Evolutionary conservation across 2,797 vertebrate species (phyloP).

Genomic region (Sitta carolinensis): DNA sequence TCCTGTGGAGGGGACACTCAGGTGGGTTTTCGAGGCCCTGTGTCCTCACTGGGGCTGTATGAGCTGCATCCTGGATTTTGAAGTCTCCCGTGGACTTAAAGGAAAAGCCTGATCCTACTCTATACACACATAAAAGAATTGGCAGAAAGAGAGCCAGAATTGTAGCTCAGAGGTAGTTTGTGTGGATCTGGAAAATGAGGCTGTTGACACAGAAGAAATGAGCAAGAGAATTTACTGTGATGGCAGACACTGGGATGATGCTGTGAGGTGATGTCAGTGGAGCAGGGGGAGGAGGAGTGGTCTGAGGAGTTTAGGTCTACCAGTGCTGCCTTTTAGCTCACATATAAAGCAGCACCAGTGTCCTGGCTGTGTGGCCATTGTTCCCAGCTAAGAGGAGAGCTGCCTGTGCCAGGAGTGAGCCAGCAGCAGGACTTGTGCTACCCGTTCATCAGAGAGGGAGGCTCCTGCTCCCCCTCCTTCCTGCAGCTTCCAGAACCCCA

Average conservation of each 20-base stretch:
- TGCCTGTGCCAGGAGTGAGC: neutral
- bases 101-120: neutral
- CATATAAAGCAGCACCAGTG: fast-evolving
- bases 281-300: neutral
- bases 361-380: neutral
- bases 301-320: neutral
- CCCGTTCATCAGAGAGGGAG: neutral
- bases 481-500: neutral
- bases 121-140: fast-evolving
- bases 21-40: neutral
- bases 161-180: neutral
- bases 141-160: neutral
- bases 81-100: neutral
- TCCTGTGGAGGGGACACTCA: neutral
- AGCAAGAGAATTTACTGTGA: neutral
- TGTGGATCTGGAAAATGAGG: neutral
- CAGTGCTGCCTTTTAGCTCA: fast-evolving
- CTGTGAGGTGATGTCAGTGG: neutral
- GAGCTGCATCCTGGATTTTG: neutral
- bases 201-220: neutral
- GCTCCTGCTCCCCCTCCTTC: neutral
- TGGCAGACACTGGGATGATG: neutral
- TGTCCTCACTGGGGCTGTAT: neutral
- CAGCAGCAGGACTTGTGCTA: neutral
- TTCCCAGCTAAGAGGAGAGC: neutral